Conservation (phyloP, 2,113 vertebrate species). For the Ramphastos sulfuratus region DNA sequence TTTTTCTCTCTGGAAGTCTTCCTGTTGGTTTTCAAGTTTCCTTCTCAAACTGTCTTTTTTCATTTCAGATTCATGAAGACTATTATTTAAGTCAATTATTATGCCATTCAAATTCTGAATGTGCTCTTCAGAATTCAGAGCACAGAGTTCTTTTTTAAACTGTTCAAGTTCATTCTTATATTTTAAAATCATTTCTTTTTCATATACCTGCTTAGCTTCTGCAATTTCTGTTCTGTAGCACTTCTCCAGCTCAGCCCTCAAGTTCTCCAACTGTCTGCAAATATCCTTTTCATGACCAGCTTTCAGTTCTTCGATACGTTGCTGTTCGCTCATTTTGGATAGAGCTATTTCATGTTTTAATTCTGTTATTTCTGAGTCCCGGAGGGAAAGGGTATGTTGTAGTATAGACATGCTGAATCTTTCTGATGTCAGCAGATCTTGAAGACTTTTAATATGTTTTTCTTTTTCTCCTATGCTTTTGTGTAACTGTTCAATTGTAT, state of each 20-base stretch:
- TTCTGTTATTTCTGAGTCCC: constrained; percentile 36
- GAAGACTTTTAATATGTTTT: constrained; percentile 24
- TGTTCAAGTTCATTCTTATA: constrained; percentile 33
- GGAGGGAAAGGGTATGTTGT: constrained; percentile 41
- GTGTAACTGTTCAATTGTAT: constrained; percentile 18
- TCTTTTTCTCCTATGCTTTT: constrained; percentile 30
- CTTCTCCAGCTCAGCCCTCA: constrained; percentile 67
- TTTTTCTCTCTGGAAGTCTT: constrained; percentile 65
- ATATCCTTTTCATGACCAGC: neutral
- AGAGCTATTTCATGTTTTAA: constrained; percentile 40
- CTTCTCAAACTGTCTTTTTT: constrained; percentile 44
- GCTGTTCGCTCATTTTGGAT: neutral
- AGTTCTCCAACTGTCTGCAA: constrained; percentile 43
- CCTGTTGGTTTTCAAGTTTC: constrained; percentile 72
- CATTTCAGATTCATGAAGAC: constrained; percentile 39
- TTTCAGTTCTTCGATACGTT: neutral
- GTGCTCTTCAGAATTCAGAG: constrained; percentile 28
- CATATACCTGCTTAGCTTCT: neutral
- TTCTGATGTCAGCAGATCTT: neutral
- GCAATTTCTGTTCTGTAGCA: constrained; percentile 48
- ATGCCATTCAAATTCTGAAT: constrained; percentile 48
- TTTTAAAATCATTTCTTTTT: constrained; percentile 39
- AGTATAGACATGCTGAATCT: constrained; percentile 10
- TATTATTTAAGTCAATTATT: constrained; percentile 55
- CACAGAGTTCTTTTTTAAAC: constrained; percentile 18